Evolutionary conservation across 2,797 vertebrate genomes (phyloP), one percentile per base, ranked within the genome.

Genomic region (Pogonophryne albipinna): DNA sequence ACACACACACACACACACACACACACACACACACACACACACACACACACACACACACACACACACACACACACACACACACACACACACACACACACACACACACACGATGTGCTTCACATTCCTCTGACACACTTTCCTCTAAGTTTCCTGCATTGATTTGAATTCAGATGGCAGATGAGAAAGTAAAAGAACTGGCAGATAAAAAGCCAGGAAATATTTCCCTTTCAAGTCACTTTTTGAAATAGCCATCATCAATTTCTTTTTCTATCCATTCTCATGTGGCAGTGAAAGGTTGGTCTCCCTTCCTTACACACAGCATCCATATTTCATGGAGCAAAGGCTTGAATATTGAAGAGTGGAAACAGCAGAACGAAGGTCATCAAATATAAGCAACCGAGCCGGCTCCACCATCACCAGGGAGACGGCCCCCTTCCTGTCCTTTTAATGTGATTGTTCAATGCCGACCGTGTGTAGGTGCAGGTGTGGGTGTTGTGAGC

Each of bases 291-390:
- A 91, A 90, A 90, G 86, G 84, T 87, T 80, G 64, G 46, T 47
- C 67, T 58, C 67, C 76, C 72, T 61, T 78, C 59, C 52, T 61
- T 84, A 75, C 70, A 79, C 71, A 66, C 68, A 23, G 73, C 84
- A 86, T 90, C 71, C 87, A 90, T 92, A 91, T 92, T 91, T 91
- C 75, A 91, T 89, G 67, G 72, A 62, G 80, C 78, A 87, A 91
- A 93, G 85, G 62, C 76, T 83, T 91, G 87, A 93, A 93, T 91
- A 90, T 80, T 84, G 85, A 92, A 56, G 53, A 91, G 66, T 46
- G 42, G 78, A 71, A 73, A 83, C 44, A 13, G 79, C 66, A 44
- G 75, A 78, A 51, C 62, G 83, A 89, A 90, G 77, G 85, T 90
- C 82, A 84, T 72, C 56, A 72, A 74, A 80, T 34, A 78, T 68